phyloP scores from a whole-genome alignment of 1,140 invertebrate species.

The Sycophila sp. region DNA sequence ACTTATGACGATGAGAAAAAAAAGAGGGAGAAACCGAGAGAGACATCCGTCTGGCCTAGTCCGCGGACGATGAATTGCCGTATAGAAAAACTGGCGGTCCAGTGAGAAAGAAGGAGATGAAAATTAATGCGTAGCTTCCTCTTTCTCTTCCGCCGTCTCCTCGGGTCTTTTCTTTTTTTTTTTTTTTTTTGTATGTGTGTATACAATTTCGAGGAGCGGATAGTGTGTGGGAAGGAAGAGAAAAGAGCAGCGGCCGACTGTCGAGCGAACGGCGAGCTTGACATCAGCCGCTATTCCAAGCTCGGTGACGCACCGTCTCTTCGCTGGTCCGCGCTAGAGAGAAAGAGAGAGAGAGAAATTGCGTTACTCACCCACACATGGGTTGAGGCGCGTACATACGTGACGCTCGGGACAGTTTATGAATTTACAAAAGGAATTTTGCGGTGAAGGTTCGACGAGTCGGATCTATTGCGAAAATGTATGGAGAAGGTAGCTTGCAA shows the following conservation, averaged over 20 bases:
- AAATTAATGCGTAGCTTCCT: too few relatives aligned
- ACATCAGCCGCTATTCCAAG: conserved; percentile 65
- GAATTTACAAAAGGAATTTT: neutral
- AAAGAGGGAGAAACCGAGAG: too few relatives aligned
- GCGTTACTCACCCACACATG: neutral
- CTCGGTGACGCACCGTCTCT: conserved; percentile 56
- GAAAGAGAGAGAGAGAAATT: conserved; percentile 1
- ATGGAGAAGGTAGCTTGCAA: too few relatives aligned
- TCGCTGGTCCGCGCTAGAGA: conserved; percentile 31
- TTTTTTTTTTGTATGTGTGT: neutral
- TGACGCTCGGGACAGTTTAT: conserved; percentile 1
- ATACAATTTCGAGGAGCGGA: neutral
- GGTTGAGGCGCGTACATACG: too few relatives aligned
- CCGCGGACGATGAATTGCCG: too few relatives aligned
- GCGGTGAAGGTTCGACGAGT: neutral
- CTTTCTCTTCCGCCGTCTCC: neutral
- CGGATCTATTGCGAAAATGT: conserved; percentile 35
- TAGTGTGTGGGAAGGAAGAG: neutral
- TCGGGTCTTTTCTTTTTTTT: neutral
- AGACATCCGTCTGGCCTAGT: too few relatives aligned
- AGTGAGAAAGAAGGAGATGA: too few relatives aligned
- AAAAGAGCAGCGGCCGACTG: neutral
- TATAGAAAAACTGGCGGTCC: too few relatives aligned
- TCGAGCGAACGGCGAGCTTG: conserved; percentile 48
- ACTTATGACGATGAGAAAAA: too few relatives aligned